Evolutionary conservation across 2,797 vertebrate species (phyloP).

Genomic region (Pterois miles): DNA sequence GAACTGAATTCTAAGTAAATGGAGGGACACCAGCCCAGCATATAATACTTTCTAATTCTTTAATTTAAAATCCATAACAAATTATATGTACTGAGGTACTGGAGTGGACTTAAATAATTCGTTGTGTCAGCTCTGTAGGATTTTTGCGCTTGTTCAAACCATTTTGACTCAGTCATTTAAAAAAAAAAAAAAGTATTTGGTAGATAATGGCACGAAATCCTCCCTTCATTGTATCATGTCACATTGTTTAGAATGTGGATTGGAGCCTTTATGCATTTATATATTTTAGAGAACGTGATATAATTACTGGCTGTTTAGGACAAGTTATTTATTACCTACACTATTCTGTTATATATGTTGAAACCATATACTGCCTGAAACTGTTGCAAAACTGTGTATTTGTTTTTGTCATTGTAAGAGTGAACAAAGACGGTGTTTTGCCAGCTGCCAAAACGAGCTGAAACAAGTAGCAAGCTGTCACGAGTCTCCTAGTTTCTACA

Average conservation of each 20-base stretch:
- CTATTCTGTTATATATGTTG: not conserved
- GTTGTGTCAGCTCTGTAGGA: not conserved
- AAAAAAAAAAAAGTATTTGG: not conserved
- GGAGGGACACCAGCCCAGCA: not conserved
- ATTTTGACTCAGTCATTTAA: not conserved
- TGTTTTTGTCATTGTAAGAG: not conserved
- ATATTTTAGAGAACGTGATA: slow-evolving; percentile 11
- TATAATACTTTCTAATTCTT: not conserved
- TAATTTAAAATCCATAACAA: not conserved
- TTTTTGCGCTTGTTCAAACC: slow-evolving; percentile 2
- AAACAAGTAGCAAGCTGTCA: not conserved
- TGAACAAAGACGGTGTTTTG: not conserved
- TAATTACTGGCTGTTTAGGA: not conserved
- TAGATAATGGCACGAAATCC: not conserved
- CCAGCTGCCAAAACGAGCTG: slow-evolving; percentile 27
- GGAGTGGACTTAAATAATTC: not conserved
- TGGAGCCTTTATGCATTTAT: slow-evolving; percentile 18
- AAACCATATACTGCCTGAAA: slow-evolving; percentile 28
- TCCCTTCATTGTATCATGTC: slow-evolving; percentile 8
- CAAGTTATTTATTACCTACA: slow-evolving; percentile 25
- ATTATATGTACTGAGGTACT: not conserved
- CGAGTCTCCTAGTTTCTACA: not conserved
- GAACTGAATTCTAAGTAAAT: not conserved
- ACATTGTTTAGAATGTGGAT: not conserved
- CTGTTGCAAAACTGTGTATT: not conserved